Evolutionary conservation across 1,140 invertebrate species (phyloP), one percentile per base, ranked within the genome.

Genomic region (Bombus sylvicola): DNA sequence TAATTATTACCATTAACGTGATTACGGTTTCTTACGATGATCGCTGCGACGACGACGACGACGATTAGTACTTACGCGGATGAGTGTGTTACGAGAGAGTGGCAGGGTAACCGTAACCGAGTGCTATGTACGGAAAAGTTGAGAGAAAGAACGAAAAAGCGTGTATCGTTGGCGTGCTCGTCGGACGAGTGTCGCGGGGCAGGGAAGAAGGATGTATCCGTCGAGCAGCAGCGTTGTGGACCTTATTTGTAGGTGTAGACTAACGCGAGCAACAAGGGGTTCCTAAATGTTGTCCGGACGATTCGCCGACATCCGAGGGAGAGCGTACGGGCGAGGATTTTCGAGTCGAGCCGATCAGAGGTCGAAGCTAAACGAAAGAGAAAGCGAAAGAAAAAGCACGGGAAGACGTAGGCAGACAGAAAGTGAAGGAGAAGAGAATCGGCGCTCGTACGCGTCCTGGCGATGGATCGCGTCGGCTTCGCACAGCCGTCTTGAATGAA

Each of bases 1-100:
- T 62, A n/a, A 81, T 82, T 79, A 87, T 81, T 88, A 76, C 43
- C 66, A 89, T 78, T 59, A 86, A 72, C 80, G 64, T 81, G 71
- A 73, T 89, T 88, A 79, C 85, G 47, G 59, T 88, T 89, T 87
- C 59, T 68, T 53, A 77, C 69, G 47, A 87, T 39, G 72, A 75
- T 73, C 39, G 72, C 72, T 43, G 28, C 71, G 71, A 73, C 71
- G 37, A 28, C 28, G 68, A 28, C 28, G 68, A 69, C 25, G 3
- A 39, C 10, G 22, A 83, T 81, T 88, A 83, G 43, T 53, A 87
- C 78, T 34, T n/a, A 82, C 25, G 39, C 73, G 62, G 62, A 25
- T n/a, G 25, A 90, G 53, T 31, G 53, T 47, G 28, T 43, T 18
- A 10, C 25, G 79, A 34, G 71, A 39, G 39, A 73, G 37, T 28